Percentiles rank a stretch among this genome's conserved stretches.
Evolutionary conservation across 2,888 invertebrate genomes (phyloP).

Genomic region (Drosophila demipolita): DNA sequence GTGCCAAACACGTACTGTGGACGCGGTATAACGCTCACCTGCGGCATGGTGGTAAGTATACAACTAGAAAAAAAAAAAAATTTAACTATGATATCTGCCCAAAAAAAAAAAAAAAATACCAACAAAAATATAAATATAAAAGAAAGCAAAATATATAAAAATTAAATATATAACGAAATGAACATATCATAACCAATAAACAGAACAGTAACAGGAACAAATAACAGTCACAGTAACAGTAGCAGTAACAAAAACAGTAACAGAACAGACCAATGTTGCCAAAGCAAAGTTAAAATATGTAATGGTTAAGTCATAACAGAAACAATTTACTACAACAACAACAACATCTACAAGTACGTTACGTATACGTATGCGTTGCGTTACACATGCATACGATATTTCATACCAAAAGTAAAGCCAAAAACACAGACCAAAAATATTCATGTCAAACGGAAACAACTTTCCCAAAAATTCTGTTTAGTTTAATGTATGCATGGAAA

Average conservation of each 20-base stretch:
- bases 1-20: constrained; percentile 99
- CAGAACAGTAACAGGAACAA: constrained; percentile 45
- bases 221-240: constrained; percentile 22
- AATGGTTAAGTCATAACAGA: constrained; percentile 23
- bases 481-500: constrained; percentile 22
- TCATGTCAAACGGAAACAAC: constrained; percentile 6
- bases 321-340: constrained; percentile 16
- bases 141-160: constrained; percentile 7
- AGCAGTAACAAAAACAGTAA: constrained; percentile 28
- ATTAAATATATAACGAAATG: constrained; percentile 22
- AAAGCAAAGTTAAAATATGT: constrained; percentile 22
- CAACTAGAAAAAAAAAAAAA: constrained; percentile 53
- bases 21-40: constrained; percentile 98
- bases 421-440: constrained; percentile 6
- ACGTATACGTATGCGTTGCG: constrained; percentile 51
- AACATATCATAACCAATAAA: constrained; percentile 45
- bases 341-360: constrained; percentile 37
- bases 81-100: constrained; percentile 29
- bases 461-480: constrained; percentile 10
- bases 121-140: constrained; percentile 4
- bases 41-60: constrained; percentile 99
- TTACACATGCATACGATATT: constrained; percentile 52
- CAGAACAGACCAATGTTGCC: constrained; percentile 43
- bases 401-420: constrained; percentile 14
- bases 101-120: constrained; percentile 19